Evolutionary conservation across 2,888 invertebrate genomes (phyloP).

Genomic region (Bombylius major): DNA sequence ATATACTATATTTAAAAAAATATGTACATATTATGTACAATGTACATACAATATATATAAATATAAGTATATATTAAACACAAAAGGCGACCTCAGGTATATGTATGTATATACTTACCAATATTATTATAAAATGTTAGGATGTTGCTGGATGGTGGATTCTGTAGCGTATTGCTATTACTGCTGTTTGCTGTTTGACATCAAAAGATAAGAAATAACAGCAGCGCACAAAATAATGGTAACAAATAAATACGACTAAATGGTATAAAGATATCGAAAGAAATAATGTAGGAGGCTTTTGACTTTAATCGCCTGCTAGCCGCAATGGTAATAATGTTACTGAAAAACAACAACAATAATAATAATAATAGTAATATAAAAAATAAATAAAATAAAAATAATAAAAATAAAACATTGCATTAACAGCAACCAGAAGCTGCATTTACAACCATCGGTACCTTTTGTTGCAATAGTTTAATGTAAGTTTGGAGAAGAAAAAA

Average conservation of each 20-base stretch:
- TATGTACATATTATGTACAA: no score
- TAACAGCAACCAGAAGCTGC: background rate
- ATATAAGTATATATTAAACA: no score
- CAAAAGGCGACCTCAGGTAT: no score
- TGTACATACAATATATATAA: no score
- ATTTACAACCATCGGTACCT: background rate
- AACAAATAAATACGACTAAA: conserved; percentile 38
- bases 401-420: background rate
- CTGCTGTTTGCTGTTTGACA: background rate
- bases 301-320: background rate
- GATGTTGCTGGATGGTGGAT: no score
- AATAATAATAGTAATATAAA: background rate
- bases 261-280: conserved; percentile 20
- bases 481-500: no score
- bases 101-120: no score
- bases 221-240: conserved; percentile 28
- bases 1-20: no score
- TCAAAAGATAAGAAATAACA: conserved; percentile 4
- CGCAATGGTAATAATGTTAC: background rate
- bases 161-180: no score
- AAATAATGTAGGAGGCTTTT: conserved; percentile 10
- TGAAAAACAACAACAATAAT: no score
- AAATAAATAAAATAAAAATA: background rate
- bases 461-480: background rate
- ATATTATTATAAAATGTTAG: no score